phyloP scores from a whole-genome alignment of 2,113 vertebrate genomes.

The Siniperca chuatsi region DNA sequence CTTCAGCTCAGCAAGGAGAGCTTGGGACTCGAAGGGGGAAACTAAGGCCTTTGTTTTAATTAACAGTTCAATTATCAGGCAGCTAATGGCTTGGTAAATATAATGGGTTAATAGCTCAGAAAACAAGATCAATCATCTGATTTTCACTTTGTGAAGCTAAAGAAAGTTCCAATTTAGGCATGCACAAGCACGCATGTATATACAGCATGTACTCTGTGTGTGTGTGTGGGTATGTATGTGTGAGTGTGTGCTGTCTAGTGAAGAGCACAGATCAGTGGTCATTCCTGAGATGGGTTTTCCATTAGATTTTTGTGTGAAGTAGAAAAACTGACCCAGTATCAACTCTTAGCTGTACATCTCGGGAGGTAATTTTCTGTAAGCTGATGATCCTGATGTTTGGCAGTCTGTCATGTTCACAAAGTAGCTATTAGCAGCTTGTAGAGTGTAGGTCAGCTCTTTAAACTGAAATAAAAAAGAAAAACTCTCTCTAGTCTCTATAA shows the following conservation, averaged over 20 bases:
- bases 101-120: constrained; percentile 63
- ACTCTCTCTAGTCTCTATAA: not conserved
- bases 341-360: constrained; percentile 14
- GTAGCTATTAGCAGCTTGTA: constrained; percentile 29
- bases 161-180: constrained; percentile 29
- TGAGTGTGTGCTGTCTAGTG: not conserved
- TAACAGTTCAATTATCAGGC: constrained; percentile 64
- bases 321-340: constrained; percentile 20
- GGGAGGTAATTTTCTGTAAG: constrained; percentile 13
- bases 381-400: constrained; percentile 22
- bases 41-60: constrained; percentile 66
- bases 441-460: constrained; percentile 29
- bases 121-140: constrained; percentile 69
- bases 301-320: constrained; percentile 5
- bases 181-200: not conserved
- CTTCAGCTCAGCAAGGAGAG: constrained; percentile 30
- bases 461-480: not conserved
- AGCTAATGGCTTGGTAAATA: constrained; percentile 62
- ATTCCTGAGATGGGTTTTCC: constrained; percentile 20
- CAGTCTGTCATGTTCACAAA: constrained; percentile 23
- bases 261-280: not conserved
- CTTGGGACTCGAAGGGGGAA: constrained; percentile 42
- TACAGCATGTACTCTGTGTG: not conserved
- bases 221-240: not conserved
- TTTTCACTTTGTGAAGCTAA: constrained; percentile 46